Conservation (phyloP, 2,797 vertebrate genomes). For the Apodemus agrarius region DNA sequence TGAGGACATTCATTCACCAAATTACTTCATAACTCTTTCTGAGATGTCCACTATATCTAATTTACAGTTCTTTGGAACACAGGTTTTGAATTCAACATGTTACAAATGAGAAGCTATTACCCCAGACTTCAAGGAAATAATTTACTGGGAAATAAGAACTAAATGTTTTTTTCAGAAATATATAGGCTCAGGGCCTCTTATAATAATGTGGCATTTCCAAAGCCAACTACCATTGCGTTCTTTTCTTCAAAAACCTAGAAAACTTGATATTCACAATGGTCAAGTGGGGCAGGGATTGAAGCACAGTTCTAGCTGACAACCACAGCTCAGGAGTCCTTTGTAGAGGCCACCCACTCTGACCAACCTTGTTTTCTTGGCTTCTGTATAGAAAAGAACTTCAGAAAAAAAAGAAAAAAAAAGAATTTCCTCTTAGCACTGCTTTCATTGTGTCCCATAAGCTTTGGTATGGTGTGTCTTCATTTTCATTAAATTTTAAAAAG, state of each 20-base stretch:
- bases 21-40: neutral
- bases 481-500: no score
- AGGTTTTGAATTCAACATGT: neutral
- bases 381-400: neutral
- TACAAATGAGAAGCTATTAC: neutral
- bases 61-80: neutral
- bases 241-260: neutral
- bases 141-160: neutral
- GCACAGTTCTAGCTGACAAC: neutral
- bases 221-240: neutral
- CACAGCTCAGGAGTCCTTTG: neutral
- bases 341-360: neutral
- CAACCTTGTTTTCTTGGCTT: neutral
- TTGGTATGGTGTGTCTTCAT: no score
- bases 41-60: neutral
- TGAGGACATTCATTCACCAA: slow-evolving; percentile 24
- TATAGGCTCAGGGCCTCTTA: neutral
- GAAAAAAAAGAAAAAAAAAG: no score
- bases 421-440: no score
- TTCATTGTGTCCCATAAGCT: no score
- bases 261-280: neutral
- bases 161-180: neutral
- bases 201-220: neutral
- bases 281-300: neutral
- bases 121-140: neutral